Conservation (phyloP, 2,797 vertebrate species). For the Lagocephalus sceleratus region DNA sequence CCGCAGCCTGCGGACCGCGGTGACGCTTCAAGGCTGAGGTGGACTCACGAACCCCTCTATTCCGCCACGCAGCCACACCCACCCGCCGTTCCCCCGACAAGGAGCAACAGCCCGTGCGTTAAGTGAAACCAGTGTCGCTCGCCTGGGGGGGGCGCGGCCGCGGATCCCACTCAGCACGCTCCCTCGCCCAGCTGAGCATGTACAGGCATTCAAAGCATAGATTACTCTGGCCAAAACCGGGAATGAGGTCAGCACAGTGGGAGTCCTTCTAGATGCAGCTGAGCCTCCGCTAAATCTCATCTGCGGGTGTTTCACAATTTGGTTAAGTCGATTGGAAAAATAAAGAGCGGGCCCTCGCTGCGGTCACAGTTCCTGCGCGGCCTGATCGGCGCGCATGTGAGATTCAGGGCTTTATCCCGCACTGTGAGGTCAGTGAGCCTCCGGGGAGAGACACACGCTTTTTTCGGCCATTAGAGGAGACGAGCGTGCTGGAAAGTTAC, state of each 20-base stretch:
- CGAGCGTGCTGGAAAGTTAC: conserved; percentile 12
- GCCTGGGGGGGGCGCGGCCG: conserved; percentile 51
- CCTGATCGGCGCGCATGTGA: conserved; percentile 30
- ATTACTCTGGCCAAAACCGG: conserved; percentile 62
- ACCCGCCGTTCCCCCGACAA: conserved; percentile 32
- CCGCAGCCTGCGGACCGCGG: conserved; percentile 31
- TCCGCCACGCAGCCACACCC: conserved; percentile 39
- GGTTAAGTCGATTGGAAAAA: conserved; percentile 46
- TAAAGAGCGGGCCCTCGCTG: conserved; percentile 19
- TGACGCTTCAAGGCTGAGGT: conserved; percentile 36
- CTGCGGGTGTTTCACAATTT: conserved; percentile 51
- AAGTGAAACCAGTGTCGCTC: conserved; percentile 38
- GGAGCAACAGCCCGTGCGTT: conserved; percentile 32
- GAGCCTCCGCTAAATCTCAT: conserved; percentile 44
- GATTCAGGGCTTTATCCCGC: conserved; percentile 33
- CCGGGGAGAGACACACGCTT: conserved; percentile 24
- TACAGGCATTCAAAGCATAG: conserved; percentile 59
- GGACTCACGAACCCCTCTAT: conserved; percentile 22
- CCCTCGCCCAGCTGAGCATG: conserved; percentile 47
- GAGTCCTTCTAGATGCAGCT: conserved; percentile 55
- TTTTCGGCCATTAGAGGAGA: conserved; percentile 35
- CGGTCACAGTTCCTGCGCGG: conserved; percentile 23
- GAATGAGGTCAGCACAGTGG: conserved; percentile 70
- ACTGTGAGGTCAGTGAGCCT: conserved; percentile 26
- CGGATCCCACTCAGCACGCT: conserved; percentile 47